A percentile compares a stretch with the other conserved stretches of the same genome.
These are phyloP conservation scores for Callorhinus ursinus DNA, from an alignment of 2,113 vertebrate species.

Conservation along the genomic window DNA sequence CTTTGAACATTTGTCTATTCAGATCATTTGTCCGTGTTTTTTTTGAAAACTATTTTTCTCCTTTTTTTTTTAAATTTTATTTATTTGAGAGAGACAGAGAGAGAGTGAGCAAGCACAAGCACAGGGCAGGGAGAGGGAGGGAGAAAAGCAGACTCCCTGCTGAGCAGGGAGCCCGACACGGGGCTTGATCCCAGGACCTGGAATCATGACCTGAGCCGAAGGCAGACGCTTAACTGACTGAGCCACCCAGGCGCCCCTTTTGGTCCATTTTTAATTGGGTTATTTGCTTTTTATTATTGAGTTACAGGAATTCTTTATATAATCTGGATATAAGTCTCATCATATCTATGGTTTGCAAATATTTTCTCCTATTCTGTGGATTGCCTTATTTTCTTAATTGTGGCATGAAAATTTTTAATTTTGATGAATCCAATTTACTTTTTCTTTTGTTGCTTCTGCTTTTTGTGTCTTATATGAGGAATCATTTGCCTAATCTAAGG, in stretches of 20 bases:
- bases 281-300: conserved; percentile 17
- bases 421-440: neutral
- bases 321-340: neutral
- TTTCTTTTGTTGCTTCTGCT: neutral
- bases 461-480: neutral
- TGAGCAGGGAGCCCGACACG: too few species aligned
- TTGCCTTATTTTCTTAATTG: neutral
- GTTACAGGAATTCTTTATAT: neutral
- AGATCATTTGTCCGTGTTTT: neutral
- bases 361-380: neutral
- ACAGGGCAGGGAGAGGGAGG: too few species aligned
- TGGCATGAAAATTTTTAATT: neutral
- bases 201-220: too few species aligned
- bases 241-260: too few species aligned
- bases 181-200: too few species aligned
- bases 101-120: too few species aligned
- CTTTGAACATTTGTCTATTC: neutral
- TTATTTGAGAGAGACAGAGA: too few species aligned
- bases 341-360: neutral
- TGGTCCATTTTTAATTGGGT: neutral
- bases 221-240: too few species aligned
- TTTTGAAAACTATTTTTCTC: too few species aligned
- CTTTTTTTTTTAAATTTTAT: too few species aligned
- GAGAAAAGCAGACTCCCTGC: too few species aligned
- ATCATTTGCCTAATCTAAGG: neutral